phyloP scores from a whole-genome alignment of 1,140 invertebrate genomes.

The Frieseomelitta varia region DNA sequence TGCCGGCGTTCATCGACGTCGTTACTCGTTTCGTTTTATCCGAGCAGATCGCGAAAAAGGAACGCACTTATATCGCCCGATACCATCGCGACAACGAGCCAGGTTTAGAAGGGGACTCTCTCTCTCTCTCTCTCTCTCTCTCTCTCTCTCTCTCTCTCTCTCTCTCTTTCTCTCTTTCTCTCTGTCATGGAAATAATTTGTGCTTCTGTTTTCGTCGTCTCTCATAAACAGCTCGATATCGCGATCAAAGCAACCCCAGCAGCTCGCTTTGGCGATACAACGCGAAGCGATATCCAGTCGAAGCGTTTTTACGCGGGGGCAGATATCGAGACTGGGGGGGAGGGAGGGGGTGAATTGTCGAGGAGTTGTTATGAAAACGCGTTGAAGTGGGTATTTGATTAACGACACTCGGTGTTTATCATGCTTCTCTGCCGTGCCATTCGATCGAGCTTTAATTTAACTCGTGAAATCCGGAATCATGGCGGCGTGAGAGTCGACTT shows the following conservation, averaged over 20 bases:
- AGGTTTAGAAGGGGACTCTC: not conserved
- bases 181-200: not conserved
- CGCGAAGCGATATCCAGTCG: not conserved
- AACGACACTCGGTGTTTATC: constrained; percentile 2
- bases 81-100: constrained; percentile 16
- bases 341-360: not conserved
- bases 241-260: not conserved
- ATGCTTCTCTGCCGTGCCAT: too few relatives aligned
- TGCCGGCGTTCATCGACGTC: too few relatives aligned
- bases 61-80: too few relatives aligned
- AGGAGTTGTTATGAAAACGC: constrained; percentile 22
- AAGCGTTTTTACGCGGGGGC: not conserved
- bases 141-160: too few relatives aligned
- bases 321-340: not conserved
- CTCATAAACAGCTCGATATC: constrained; percentile 12
- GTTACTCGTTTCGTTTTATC: constrained; percentile 16
- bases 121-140: too few relatives aligned
- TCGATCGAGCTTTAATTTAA: constrained; percentile 1
- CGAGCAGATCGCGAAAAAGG: not conserved
- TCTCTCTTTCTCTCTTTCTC: too few relatives aligned
- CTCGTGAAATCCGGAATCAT: not conserved
- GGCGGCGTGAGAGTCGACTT: not conserved
- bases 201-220: constrained; percentile 3
- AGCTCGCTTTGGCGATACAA: not conserved
- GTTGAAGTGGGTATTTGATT: constrained; percentile 25